Evolutionary conservation across 2,797 vertebrate species (phyloP).

Genomic region (Microchirus variegatus): DNA sequence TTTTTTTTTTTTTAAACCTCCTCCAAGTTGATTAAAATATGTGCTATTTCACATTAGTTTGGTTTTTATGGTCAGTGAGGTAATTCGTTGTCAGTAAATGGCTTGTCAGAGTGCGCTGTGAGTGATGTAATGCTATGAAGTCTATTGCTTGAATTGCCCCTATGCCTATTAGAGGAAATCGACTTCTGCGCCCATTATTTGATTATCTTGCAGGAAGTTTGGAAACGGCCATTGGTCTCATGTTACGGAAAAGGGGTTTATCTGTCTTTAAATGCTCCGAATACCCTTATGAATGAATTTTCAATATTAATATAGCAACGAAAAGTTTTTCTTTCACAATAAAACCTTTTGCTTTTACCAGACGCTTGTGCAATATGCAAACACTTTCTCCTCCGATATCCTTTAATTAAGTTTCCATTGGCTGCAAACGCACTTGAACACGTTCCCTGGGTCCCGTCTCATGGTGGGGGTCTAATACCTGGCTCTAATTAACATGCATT

Average conservation of each 20-base stretch:
- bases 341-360: neutral
- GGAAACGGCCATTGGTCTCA: conserved; percentile 59
- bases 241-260: conserved; percentile 45
- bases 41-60: conserved; percentile 86
- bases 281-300: neutral
- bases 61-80: conserved; percentile 81
- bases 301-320: neutral
- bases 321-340: neutral
- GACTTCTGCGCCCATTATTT: conserved; percentile 78
- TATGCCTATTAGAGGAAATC: conserved; percentile 75
- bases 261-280: conserved; percentile 24
- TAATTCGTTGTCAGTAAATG: conserved; percentile 82
- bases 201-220: conserved; percentile 80
- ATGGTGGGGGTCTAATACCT: conserved; percentile 73
- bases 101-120: conserved; percentile 78
- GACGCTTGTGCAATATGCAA: conserved; percentile 17
- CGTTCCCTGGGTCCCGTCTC: conserved; percentile 63
- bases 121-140: conserved; percentile 79
- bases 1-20: conserved; percentile 53
- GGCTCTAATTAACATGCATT: conserved; percentile 78
- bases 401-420: conserved; percentile 62
- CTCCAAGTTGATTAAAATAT: conserved; percentile 86
- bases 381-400: conserved; percentile 16
- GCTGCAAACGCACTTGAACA: conserved; percentile 72
- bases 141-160: conserved; percentile 79